These are phyloP conservation scores for Tanytarsus gracilentus DNA, from an alignment of 2,888 invertebrate genomes.

Conservation along the genomic window DNA sequence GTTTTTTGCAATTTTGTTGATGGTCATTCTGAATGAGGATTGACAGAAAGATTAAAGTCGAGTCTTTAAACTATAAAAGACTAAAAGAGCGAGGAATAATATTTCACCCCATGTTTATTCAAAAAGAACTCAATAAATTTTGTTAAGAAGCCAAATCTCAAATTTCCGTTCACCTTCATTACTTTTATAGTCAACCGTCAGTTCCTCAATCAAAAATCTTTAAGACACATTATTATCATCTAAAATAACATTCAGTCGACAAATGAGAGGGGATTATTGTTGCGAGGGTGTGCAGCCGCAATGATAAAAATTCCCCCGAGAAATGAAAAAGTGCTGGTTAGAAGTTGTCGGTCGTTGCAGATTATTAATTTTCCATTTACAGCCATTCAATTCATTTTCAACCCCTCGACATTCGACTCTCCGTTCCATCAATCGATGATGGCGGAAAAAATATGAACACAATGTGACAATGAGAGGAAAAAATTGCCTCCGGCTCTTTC, in stretches of 20 bases:
- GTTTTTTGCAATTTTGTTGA: too few relatives aligned
- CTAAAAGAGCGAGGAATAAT: too few relatives aligned
- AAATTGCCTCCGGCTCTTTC: background rate
- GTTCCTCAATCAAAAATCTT: conserved; percentile 10
- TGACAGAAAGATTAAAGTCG: too few relatives aligned
- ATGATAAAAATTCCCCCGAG: background rate
- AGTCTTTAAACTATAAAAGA: too few relatives aligned
- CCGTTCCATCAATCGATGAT: background rate
- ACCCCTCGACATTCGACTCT: background rate
- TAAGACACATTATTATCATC: conserved; percentile 10
- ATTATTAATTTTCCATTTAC: conserved; percentile 21
- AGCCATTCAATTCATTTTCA: background rate
- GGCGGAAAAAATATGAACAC: background rate
- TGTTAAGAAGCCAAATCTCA: too few relatives aligned
- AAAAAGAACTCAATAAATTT: too few relatives aligned
- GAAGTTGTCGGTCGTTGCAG: conserved; percentile 3
- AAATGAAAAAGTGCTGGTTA: background rate
- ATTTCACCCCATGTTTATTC: too few relatives aligned
- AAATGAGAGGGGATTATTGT: background rate
- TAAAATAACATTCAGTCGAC: background rate
- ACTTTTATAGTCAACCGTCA: too few relatives aligned
- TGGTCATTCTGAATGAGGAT: too few relatives aligned
- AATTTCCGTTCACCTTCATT: too few relatives aligned
- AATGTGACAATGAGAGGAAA: background rate
- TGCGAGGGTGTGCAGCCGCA: background rate